Percentiles rank a stretch among this genome's conserved stretches.
phyloP scores from a whole-genome alignment of 2,888 invertebrate species.

The Tetheella fluctuosa region DNA sequence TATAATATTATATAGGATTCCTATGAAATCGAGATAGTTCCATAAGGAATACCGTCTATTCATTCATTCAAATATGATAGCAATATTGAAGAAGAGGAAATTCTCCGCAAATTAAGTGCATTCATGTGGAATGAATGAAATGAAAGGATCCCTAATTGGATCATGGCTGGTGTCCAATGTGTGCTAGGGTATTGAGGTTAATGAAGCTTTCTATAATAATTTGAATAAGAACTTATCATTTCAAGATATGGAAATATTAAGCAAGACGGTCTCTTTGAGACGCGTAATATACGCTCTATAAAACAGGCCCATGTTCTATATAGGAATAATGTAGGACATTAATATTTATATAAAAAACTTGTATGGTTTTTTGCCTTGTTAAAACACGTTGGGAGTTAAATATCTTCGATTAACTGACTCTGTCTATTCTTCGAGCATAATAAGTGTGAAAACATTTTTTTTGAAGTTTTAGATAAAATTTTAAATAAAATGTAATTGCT shows the following conservation, averaged over 20 bases:
- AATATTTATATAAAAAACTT: no score
- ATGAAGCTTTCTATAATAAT: not conserved
- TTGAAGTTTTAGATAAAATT: no score
- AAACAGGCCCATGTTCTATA: no score
- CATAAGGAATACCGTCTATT: not conserved
- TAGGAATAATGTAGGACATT: no score
- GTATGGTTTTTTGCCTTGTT: no score
- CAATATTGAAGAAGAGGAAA: slow-evolving; percentile 5
- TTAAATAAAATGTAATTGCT: no score
- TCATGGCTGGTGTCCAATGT: not conserved
- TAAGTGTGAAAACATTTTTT: no score
- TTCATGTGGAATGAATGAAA: not conserved
- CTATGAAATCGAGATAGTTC: not conserved
- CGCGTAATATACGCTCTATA: no score
- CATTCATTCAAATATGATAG: not conserved
- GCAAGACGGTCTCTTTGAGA: no score
- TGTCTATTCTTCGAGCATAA: no score
- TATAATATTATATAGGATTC: not conserved
- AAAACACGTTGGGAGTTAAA: no score
- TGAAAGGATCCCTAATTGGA: not conserved
- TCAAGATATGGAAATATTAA: not conserved
- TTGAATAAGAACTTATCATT: not conserved
- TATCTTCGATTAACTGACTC: no score
- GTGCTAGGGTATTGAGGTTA: not conserved
- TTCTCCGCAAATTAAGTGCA: slow-evolving; percentile 4